A percentile compares a stretch with the other conserved stretches of the same genome.
Conservation (phyloP, 2,888 invertebrate genomes). For the Standfussiana lucernea region DNA sequence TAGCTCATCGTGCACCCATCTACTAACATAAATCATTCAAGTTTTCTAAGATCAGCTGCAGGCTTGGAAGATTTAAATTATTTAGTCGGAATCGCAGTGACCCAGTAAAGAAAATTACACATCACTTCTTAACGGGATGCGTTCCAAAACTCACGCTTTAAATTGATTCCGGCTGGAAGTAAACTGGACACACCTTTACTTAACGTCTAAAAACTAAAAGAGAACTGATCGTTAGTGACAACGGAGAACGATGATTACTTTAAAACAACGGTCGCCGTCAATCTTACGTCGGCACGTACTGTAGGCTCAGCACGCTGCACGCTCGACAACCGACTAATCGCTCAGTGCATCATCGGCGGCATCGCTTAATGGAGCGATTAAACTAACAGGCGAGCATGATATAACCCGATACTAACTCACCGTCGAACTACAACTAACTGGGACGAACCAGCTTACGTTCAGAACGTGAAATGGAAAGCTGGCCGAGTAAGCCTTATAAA, state of each 20-base stretch:
- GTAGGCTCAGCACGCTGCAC: conserved; percentile 28
- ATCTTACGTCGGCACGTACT: conserved; percentile 45
- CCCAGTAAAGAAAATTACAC: conserved; percentile 44
- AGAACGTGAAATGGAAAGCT: conserved; percentile 70
- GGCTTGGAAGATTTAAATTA: conserved; percentile 20
- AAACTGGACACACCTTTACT: conserved; percentile 33
- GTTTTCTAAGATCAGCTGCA: conserved; percentile 17
- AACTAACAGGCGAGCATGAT: conserved; percentile 29
- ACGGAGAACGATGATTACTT: conserved; percentile 52
- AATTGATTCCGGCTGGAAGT: conserved; percentile 27
- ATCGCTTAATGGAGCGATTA: conserved; percentile 46
- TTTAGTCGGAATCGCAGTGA: conserved; percentile 18
- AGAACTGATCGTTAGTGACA: conserved; percentile 49
- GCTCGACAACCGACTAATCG: conserved; percentile 40
- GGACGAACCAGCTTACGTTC: conserved; percentile 14
- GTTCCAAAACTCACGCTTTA: conserved; percentile 29
- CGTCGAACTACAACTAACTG: conserved; percentile 35
- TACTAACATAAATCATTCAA: not conserved
- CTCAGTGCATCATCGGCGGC: conserved; percentile 32
- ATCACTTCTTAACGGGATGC: conserved; percentile 42
- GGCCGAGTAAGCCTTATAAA: conserved; percentile 66
- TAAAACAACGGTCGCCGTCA: conserved; percentile 63
- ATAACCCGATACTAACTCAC: conserved; percentile 32
- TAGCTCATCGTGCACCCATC: not conserved
- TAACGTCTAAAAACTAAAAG: conserved; percentile 39